Conservation (phyloP, 1,140 invertebrate species). For the Daktulosphaira vitifoliae region DNA sequence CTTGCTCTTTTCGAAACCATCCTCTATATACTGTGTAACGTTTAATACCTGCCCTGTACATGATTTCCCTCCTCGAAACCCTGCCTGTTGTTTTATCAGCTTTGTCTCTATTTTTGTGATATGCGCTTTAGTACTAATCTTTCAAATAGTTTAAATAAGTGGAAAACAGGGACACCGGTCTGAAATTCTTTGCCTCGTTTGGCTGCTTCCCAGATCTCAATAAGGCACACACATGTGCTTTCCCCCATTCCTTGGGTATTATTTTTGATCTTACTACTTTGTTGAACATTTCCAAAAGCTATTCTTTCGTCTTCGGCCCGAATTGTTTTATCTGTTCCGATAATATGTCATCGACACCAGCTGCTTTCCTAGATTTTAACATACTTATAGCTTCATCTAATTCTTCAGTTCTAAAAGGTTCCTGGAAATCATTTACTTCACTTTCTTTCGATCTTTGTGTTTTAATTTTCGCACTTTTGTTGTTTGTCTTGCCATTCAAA, state of each 20-base stretch:
- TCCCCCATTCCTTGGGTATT: conserved; percentile 31
- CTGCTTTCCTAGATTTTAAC: conserved; percentile 20
- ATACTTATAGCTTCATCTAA: conserved; percentile 18
- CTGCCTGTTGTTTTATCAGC: conserved; percentile 12
- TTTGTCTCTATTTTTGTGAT: neutral
- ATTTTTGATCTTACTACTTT: conserved; percentile 1
- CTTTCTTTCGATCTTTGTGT: conserved; percentile 4
- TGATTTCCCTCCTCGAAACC: conserved; percentile 9
- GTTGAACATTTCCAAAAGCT: conserved; percentile 8
- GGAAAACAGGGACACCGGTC: conserved; percentile 8
- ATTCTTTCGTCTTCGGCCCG: conserved; percentile 3
- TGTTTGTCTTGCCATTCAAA: conserved; percentile 15
- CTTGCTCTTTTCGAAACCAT: conserved; percentile 27
- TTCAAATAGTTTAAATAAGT: conserved; percentile 21
- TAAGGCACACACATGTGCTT: conserved; percentile 5
- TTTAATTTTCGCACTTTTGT: conserved; percentile 3
- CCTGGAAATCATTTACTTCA: neutral
- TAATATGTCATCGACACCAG: conserved; percentile 13
- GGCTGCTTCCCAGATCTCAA: neutral
- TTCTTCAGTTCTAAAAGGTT: conserved; percentile 15
- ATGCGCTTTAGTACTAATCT: conserved; percentile 7
- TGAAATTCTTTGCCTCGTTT: neutral
- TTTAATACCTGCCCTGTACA: conserved; percentile 29
- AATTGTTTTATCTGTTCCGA: conserved; percentile 18
- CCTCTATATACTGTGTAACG: conserved; percentile 34